Evolutionary conservation across 1,140 invertebrate species (phyloP).

Genomic region (Zaprionus tsacasi): DNA sequence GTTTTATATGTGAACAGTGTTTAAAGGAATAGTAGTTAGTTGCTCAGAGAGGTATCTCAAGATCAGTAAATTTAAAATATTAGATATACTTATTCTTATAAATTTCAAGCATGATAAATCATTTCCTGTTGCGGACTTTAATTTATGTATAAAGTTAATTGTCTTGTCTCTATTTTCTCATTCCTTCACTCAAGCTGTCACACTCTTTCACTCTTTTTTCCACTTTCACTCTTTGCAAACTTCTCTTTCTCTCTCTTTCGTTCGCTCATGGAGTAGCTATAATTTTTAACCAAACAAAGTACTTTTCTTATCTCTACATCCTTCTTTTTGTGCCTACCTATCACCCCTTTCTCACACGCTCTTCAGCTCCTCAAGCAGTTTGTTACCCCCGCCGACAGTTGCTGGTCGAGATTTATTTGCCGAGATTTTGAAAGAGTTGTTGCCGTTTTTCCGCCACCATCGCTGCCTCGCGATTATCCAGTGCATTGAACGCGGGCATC

Average conservation of each 20-base stretch:
- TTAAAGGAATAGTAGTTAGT: neutral
- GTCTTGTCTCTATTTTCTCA: neutral
- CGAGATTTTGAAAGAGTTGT: slow-evolving; percentile 77
- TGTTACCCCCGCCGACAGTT: slow-evolving; percentile 55
- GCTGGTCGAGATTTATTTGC: slow-evolving; percentile 71
- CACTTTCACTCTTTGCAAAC: neutral
- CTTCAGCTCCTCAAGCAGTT: slow-evolving; percentile 37
- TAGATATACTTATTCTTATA: too few relatives aligned
- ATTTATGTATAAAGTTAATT: slow-evolving; percentile 2
- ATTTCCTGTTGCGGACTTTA: neutral
- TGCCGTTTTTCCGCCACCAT: slow-evolving; percentile 50
- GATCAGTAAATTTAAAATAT: too few relatives aligned
- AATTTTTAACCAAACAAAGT: slow-evolving; percentile 2
- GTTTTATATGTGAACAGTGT: neutral
- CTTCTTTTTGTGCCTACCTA: neutral
- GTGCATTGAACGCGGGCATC: slow-evolving; percentile 76
- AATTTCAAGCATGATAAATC: neutral
- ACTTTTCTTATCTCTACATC: slow-evolving; percentile 6
- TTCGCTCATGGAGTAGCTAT: neutral
- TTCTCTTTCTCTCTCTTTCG: neutral
- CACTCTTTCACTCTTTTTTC: slow-evolving; percentile 19
- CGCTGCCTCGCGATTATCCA: slow-evolving; percentile 70
- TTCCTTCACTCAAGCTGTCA: neutral
- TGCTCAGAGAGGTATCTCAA: too few relatives aligned
- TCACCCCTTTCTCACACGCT: neutral